Evolutionary conservation across 2,113 vertebrate species (phyloP).

Genomic region (Cyprinodon tularosa): DNA sequence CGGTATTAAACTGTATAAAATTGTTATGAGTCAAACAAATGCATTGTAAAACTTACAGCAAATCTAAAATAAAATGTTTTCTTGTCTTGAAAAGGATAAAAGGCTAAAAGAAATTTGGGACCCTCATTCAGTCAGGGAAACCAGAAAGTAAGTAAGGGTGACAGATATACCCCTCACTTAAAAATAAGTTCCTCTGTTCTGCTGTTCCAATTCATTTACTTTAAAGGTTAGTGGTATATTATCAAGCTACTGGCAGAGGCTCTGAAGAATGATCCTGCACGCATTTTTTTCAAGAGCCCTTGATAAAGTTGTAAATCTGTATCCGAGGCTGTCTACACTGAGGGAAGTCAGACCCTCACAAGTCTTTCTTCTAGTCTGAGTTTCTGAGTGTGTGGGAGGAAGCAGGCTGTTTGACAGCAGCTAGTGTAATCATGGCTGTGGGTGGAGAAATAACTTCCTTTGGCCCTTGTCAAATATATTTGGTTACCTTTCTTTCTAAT

Average conservation of each 20-base stretch:
- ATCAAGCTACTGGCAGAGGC: constrained; percentile 1
- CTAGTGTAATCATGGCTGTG: constrained; percentile 53
- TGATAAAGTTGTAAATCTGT: constrained; percentile 48
- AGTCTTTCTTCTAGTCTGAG: background rate
- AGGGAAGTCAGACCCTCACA: constrained; percentile 33
- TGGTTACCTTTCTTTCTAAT: constrained; percentile 7
- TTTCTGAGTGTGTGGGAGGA: constrained; percentile 22
- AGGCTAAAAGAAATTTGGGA: background rate
- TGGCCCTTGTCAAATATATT: constrained; percentile 35
- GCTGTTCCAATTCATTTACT: background rate
- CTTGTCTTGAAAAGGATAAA: background rate
- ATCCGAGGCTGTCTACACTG: constrained; percentile 26
- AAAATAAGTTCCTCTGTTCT: background rate
- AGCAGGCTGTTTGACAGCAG: constrained; percentile 33
- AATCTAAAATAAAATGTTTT: background rate
- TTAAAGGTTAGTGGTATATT: constrained; percentile 1
- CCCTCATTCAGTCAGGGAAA: background rate
- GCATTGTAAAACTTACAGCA: background rate
- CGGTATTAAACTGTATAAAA: background rate
- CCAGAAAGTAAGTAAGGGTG: background rate
- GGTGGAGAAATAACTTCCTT: constrained; percentile 40
- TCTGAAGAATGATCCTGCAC: background rate
- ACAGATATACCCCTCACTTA: background rate
- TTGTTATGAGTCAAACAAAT: background rate
- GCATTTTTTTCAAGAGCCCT: constrained; percentile 16